phyloP scores from a whole-genome alignment of 2,113 vertebrate species.

The Pelecanus crispus region DNA sequence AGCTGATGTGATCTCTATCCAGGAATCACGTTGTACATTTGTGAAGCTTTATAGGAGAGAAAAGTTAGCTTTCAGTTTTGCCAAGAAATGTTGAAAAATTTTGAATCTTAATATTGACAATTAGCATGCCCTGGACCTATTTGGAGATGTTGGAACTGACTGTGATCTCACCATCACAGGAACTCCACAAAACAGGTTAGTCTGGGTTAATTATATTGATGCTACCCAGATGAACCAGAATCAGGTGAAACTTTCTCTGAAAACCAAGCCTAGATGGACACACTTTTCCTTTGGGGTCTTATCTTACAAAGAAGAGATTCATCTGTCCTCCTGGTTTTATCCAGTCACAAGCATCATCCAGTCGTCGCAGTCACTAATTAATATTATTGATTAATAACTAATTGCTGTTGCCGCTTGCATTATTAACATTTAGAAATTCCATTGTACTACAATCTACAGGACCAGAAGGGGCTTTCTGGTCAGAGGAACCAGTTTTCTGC shows the following conservation, averaged over 20 bases:
- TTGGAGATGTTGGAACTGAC: not conserved
- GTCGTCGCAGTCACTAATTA: not conserved
- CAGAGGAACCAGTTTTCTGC: not conserved
- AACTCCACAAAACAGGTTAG: not conserved
- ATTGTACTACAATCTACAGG: not conserved
- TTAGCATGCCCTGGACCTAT: not conserved
- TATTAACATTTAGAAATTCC: not conserved
- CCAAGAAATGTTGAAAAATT: not conserved
- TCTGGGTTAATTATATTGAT: not conserved
- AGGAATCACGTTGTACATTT: not conserved
- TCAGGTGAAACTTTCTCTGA: not conserved
- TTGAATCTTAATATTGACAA: not conserved
- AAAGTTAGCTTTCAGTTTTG: not conserved
- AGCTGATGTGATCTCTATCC: constrained; percentile 11
- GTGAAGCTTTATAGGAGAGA: not conserved
- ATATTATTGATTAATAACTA: not conserved
- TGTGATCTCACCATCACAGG: not conserved
- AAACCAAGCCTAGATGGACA: not conserved
- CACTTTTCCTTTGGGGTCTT: not conserved
- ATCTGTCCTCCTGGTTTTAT: not conserved
- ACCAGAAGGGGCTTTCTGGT: not conserved
- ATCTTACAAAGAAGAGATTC: not conserved
- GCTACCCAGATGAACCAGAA: not conserved
- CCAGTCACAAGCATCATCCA: not conserved
- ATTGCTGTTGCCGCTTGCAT: not conserved